Evolutionary conservation across 2,888 invertebrate genomes (phyloP).

Genomic region (Frankliniella fusca): DNA sequence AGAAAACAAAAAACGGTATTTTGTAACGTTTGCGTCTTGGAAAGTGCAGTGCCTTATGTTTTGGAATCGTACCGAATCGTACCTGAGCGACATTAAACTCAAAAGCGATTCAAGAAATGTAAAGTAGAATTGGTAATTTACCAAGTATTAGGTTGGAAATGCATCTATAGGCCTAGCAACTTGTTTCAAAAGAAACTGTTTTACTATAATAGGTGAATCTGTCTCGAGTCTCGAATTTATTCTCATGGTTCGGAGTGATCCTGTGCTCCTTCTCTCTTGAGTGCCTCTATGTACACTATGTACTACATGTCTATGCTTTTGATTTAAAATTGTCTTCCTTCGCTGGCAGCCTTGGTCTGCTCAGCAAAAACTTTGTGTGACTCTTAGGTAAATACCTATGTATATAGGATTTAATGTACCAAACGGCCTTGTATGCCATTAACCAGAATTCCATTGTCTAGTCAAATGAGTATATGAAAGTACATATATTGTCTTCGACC

Average conservation of each 20-base stretch:
- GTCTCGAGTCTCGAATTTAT: neutral
- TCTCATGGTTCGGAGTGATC: too few relatives aligned
- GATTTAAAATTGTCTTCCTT: slow-evolving; percentile 19
- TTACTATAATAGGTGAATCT: neutral
- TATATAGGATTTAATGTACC: slow-evolving; percentile 8
- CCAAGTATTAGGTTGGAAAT: neutral
- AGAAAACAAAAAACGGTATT: too few relatives aligned
- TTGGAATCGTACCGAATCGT: neutral
- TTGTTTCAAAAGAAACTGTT: neutral
- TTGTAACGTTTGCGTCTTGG: too few relatives aligned
- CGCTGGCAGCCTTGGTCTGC: neutral
- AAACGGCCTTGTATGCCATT: slow-evolving; percentile 19
- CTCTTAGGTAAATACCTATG: neutral
- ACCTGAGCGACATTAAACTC: neutral
- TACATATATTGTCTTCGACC: neutral
- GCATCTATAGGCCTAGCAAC: slow-evolving; percentile 7
- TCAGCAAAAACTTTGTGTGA: slow-evolving; percentile 10
- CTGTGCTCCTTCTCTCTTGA: neutral
- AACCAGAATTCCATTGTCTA: slow-evolving; percentile 19
- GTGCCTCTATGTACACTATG: slow-evolving; percentile 7
- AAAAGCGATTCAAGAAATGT: neutral
- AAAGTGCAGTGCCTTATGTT: neutral
- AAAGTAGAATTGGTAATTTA: neutral
- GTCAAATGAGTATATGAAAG: neutral
- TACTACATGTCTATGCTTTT: slow-evolving; percentile 8